Evolutionary conservation across 2,888 invertebrate genomes (phyloP).

Genomic region (Agapetus fuscipes): DNA sequence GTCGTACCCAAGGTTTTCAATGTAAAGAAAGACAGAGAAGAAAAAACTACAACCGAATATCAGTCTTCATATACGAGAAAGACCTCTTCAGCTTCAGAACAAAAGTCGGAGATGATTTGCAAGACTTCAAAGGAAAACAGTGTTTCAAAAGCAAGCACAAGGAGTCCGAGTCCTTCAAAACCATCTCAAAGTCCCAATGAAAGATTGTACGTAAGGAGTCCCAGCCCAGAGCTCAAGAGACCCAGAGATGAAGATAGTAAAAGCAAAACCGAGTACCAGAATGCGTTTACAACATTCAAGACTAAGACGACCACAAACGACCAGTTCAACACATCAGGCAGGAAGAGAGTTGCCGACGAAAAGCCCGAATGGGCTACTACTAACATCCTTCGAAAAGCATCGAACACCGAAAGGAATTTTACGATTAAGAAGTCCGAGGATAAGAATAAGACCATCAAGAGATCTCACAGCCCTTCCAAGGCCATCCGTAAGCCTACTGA

Average conservation of each 20-base stretch:
- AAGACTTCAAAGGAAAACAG: slow-evolving; percentile 25
- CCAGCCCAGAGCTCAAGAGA: slow-evolving; percentile 31
- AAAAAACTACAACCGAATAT: slow-evolving; percentile 10
- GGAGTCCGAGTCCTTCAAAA: slow-evolving; percentile 16
- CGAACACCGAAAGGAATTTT: slow-evolving; percentile 32
- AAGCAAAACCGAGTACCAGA: slow-evolving; percentile 23
- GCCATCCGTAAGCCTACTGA: slow-evolving; percentile 44
- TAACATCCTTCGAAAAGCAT: slow-evolving; percentile 47
- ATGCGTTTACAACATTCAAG: slow-evolving; percentile 15
- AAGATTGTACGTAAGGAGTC: slow-evolving; percentile 28
- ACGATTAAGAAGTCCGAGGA: slow-evolving; percentile 35
- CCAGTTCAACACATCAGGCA: slow-evolving; percentile 30
- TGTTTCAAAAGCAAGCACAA: slow-evolving; percentile 27
- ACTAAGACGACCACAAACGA: slow-evolving; percentile 24
- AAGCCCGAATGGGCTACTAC: slow-evolving; percentile 55
- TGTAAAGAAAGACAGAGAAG: slow-evolving; percentile 18
- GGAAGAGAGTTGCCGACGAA: slow-evolving; percentile 35
- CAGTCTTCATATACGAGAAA: slow-evolving; percentile 12
- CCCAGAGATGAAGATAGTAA: slow-evolving; percentile 26
- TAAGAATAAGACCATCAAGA: slow-evolving; percentile 34
- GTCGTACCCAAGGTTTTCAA: slow-evolving; percentile 21
- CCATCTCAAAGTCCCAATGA: slow-evolving; percentile 23
- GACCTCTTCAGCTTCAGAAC: slow-evolving; percentile 6
- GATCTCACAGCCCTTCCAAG: slow-evolving; percentile 36
- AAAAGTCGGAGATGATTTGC: slow-evolving; percentile 24